Evolutionary conservation across 2,113 vertebrate genomes (phyloP).

Genomic region (Amphilophus citrinellus): DNA sequence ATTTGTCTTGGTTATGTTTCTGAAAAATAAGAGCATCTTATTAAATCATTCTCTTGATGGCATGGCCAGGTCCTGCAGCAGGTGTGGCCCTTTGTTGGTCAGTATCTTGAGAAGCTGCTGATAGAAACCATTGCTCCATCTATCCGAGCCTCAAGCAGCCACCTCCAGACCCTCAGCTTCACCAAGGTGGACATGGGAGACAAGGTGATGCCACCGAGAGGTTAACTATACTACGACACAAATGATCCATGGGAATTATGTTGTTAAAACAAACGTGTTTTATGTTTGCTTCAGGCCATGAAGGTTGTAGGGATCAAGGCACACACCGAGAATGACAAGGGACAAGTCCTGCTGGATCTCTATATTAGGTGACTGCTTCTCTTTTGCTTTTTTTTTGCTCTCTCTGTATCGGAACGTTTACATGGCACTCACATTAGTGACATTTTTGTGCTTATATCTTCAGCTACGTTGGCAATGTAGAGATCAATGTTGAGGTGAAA

Average conservation of each 20-base stretch:
- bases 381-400: background rate
- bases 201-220: slow-evolving; percentile 76
- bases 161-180: slow-evolving; percentile 92
- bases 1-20: background rate
- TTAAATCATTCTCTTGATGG: background rate
- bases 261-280: background rate
- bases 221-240: background rate
- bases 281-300: slow-evolving; percentile 82
- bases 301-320: slow-evolving; percentile 91
- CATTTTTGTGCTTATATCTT: slow-evolving; percentile 3
- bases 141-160: slow-evolving; percentile 86
- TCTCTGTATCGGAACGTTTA: background rate
- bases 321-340: slow-evolving; percentile 87
- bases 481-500: slow-evolving; percentile 94
- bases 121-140: slow-evolving; percentile 86
- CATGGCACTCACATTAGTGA: background rate
- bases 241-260: background rate
- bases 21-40: background rate
- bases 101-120: slow-evolving; percentile 90
- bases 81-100: slow-evolving; percentile 92
- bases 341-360: slow-evolving; percentile 91
- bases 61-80: slow-evolving; percentile 87
- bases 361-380: slow-evolving; percentile 86
- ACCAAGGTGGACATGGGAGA: slow-evolving; percentile 86
- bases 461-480: slow-evolving; percentile 91